phyloP scores from a whole-genome alignment of 1,140 invertebrate genomes.

The Brachionus koreanus region DNA sequence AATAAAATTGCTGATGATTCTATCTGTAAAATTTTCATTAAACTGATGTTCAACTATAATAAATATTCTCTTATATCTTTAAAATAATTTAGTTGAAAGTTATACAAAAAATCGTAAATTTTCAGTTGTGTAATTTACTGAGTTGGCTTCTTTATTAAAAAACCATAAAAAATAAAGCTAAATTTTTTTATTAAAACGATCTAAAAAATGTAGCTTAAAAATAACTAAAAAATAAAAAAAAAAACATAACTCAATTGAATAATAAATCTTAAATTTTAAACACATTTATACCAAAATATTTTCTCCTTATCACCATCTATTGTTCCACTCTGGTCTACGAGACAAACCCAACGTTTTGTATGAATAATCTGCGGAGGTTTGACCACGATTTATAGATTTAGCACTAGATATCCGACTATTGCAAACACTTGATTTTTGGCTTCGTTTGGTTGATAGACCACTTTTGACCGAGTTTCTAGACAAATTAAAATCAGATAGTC shows the following conservation, averaged over 20 bases:
- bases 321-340: constrained; percentile 34
- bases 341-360: background rate
- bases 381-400: background rate
- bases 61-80: too few relatives aligned
- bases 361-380: background rate
- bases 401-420: constrained; percentile 32
- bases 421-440: background rate
- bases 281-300: background rate
- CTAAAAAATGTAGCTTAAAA: background rate
- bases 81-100: too few relatives aligned
- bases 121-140: too few relatives aligned
- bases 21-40: too few relatives aligned
- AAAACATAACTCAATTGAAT: background rate
- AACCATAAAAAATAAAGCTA: background rate
- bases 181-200: background rate
- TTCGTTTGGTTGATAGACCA: constrained; percentile 22
- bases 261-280: background rate
- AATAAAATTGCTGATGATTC: too few relatives aligned
- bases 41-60: too few relatives aligned
- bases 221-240: background rate
- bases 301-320: background rate
- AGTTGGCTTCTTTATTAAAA: background rate
- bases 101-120: too few relatives aligned
- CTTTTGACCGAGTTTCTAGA: constrained; percentile 3
- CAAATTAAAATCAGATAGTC: background rate